Evolutionary conservation across 2,113 vertebrate genomes (phyloP).

Genomic region (Lophura nycthemera): DNA sequence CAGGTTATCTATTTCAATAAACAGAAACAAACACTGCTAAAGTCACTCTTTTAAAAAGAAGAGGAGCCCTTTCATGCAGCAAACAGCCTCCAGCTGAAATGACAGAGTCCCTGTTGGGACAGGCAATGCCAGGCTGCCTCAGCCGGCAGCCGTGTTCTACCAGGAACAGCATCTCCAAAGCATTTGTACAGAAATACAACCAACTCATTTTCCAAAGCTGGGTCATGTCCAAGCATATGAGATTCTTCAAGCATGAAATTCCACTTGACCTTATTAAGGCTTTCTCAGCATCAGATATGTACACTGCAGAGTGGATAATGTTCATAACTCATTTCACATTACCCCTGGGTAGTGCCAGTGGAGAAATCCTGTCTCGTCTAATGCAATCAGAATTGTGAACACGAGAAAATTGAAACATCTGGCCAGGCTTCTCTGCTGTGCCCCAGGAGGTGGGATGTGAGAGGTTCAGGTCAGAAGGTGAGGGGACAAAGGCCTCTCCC

Average conservation of each 20-base stretch:
- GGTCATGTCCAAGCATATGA: constrained; percentile 76
- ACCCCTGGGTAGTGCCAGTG: constrained; percentile 66
- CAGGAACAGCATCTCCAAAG: constrained; percentile 60
- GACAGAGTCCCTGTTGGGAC: background rate
- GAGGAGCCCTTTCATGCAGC: background rate
- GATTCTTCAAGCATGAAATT: constrained; percentile 81
- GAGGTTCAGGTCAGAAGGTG: background rate
- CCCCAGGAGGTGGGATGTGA: background rate
- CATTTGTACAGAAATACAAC: constrained; percentile 57
- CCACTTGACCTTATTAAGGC: constrained; percentile 79
- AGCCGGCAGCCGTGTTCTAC: background rate
- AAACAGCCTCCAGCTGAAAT: background rate
- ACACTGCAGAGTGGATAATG: constrained; percentile 72
- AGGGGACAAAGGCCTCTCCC: background rate
- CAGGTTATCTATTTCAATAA: background rate
- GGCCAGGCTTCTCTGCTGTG: constrained; percentile 15
- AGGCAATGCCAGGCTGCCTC: background rate
- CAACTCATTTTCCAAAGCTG: constrained; percentile 73
- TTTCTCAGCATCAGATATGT: constrained; percentile 66
- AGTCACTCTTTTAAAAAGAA: background rate
- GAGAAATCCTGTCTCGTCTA: constrained; percentile 66
- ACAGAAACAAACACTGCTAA: background rate
- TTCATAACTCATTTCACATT: constrained; percentile 78
- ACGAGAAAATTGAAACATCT: constrained; percentile 55
- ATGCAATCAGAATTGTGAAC: constrained; percentile 62